phyloP scores from a whole-genome alignment of 2,888 invertebrate species.

The Luperina testacea region DNA sequence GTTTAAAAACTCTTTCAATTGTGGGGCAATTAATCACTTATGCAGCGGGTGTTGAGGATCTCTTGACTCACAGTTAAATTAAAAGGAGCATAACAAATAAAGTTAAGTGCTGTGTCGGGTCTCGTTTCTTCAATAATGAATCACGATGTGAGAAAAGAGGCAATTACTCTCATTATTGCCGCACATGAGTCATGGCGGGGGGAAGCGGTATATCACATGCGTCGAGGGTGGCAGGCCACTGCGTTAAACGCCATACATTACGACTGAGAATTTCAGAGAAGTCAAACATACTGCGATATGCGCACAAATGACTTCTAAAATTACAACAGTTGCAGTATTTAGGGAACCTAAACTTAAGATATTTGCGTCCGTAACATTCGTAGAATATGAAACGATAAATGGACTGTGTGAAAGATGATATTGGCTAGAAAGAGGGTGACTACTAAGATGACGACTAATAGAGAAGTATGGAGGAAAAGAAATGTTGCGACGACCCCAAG shows the following conservation, averaged over 20 bases:
- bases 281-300: constrained; percentile 26
- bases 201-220: constrained; percentile 74
- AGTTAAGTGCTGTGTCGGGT: constrained; percentile 77
- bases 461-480: neutral
- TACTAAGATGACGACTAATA: neutral
- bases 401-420: neutral
- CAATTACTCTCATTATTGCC: constrained; percentile 87
- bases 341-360: neutral
- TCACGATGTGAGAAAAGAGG: constrained; percentile 88
- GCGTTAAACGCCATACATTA: constrained; percentile 64
- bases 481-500: neutral
- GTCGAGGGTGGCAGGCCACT: constrained; percentile 55
- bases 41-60: constrained; percentile 71
- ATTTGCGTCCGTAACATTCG: neutral
- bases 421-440: neutral
- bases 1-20: constrained; percentile 72
- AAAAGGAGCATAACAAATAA: constrained; percentile 83
- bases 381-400: neutral
- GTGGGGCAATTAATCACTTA: constrained; percentile 74
- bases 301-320: constrained; percentile 35
- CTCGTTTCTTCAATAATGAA: constrained; percentile 82
- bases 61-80: constrained; percentile 83
- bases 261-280: constrained; percentile 64
- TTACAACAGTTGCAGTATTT: constrained; percentile 11
- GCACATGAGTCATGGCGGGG: constrained; percentile 80